Conservation (phyloP, 2,113 vertebrate genomes). For the Chloebia gouldiae region DNA sequence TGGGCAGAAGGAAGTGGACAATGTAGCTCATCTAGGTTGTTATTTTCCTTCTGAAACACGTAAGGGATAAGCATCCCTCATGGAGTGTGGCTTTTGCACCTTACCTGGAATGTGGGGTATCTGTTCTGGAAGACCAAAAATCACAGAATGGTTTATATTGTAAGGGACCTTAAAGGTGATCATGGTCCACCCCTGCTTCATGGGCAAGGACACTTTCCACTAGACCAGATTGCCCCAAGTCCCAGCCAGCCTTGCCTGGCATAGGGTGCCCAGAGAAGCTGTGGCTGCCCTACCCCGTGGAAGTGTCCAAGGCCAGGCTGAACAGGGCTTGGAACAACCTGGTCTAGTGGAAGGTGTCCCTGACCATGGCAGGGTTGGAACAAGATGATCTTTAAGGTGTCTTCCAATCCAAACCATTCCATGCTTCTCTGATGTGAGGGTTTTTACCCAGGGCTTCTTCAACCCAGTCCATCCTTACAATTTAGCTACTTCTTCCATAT, state of each 20-base stretch:
- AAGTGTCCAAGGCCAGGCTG: background rate
- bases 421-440: background rate
- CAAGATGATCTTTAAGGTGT: background rate
- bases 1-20: background rate
- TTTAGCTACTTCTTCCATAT: background rate
- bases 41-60: background rate
- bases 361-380: background rate
- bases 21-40: background rate
- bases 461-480: background rate
- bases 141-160: background rate
- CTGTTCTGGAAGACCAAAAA: background rate
- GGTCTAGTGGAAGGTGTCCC: background rate
- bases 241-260: background rate
- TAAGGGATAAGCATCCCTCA: background rate
- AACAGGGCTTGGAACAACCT: background rate
- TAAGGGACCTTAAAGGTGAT: background rate
- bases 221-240: background rate
- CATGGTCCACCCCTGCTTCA: rapidly evolving
- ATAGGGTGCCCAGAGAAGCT: background rate
- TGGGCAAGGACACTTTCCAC: background rate
- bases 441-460: background rate
- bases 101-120: background rate
- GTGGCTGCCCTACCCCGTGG: background rate
- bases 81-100: background rate
- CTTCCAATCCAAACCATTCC: background rate